Conservation (phyloP, 2,888 invertebrate species). For the Diarsia brunnea region DNA sequence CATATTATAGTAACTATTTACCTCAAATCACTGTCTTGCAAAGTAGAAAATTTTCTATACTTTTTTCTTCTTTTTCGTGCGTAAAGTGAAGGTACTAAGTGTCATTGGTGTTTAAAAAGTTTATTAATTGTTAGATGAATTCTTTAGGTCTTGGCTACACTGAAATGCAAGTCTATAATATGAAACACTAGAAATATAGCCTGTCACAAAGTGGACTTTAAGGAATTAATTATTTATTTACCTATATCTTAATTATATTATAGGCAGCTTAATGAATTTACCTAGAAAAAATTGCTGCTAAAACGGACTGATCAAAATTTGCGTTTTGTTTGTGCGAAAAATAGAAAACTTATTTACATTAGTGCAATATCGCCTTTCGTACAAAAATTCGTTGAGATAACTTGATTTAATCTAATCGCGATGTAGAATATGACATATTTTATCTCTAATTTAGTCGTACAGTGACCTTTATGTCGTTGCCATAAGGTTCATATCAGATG, state of each 20-base stretch:
- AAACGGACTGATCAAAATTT: constrained; percentile 15
- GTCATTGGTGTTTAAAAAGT: constrained; percentile 56
- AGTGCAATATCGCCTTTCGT: constrained; percentile 48
- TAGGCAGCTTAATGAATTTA: constrained; percentile 47
- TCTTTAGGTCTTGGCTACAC: constrained; percentile 61
- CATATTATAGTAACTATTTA: constrained; percentile 88
- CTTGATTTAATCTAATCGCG: background rate
- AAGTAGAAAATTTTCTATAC: constrained; percentile 58
- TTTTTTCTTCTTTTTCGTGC: constrained; percentile 49
- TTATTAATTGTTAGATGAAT: constrained; percentile 64
- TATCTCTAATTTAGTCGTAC: background rate
- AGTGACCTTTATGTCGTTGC: background rate
- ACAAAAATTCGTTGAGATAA: background rate
- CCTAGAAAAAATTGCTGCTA: background rate
- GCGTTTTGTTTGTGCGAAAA: constrained; percentile 35
- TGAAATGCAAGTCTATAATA: constrained; percentile 61
- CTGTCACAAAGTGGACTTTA: constrained; percentile 23
- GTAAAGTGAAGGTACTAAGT: constrained; percentile 55
- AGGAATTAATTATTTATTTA: constrained; percentile 41
- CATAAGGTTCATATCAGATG: background rate
- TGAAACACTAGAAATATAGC: constrained; percentile 26
- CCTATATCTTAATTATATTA: constrained; percentile 14
- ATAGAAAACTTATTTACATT: constrained; percentile 42
- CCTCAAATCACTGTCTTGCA: constrained; percentile 82
- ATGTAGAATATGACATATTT: background rate